These are phyloP conservation scores for Meandrina meandrites DNA, from an alignment of 92 coral and sea anemone species.

Conservation along the genomic window DNA sequence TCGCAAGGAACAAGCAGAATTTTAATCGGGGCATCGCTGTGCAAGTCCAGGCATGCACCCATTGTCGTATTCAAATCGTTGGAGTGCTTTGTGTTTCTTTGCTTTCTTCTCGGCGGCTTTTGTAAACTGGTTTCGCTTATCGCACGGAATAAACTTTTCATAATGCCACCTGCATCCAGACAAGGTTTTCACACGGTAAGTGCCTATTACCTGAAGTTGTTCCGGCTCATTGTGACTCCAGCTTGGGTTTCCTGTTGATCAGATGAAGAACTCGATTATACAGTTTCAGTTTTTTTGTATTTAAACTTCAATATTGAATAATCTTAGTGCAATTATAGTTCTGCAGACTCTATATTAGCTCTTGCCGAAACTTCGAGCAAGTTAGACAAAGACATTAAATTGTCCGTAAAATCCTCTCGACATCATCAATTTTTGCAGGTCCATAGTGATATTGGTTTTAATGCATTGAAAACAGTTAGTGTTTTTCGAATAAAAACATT, in stretches of 20 bases:
- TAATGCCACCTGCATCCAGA: constrained; percentile 30
- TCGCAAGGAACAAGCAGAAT: constrained; percentile 48
- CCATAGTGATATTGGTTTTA: constrained; percentile 25
- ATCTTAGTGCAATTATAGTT: constrained; percentile 1
- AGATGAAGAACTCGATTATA: constrained; percentile 14
- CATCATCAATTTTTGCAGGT: constrained; percentile 25
- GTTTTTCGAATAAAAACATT: constrained; percentile 1
- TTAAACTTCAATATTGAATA: constrained; percentile 5
- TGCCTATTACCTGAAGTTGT: background rate
- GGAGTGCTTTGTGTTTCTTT: constrained; percentile 30
- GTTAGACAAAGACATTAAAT: background rate
- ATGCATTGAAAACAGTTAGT: background rate
- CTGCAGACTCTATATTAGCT: background rate
- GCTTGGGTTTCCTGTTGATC: constrained; percentile 19
- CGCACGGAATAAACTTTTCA: constrained; percentile 35
- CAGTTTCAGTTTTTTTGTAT: background rate
- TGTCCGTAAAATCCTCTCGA: constrained; percentile 22
- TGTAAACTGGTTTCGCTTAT: constrained; percentile 30
- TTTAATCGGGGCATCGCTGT: constrained; percentile 21
- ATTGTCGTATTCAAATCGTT: constrained; percentile 25
- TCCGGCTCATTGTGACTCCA: background rate
- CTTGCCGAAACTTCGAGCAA: background rate
- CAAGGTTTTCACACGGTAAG: constrained; percentile 38
- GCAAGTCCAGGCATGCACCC: constrained; percentile 47
- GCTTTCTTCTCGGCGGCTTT: constrained; percentile 24